phyloP scores from a whole-genome alignment of 2,888 invertebrate species.

The Panopea generosa region DNA sequence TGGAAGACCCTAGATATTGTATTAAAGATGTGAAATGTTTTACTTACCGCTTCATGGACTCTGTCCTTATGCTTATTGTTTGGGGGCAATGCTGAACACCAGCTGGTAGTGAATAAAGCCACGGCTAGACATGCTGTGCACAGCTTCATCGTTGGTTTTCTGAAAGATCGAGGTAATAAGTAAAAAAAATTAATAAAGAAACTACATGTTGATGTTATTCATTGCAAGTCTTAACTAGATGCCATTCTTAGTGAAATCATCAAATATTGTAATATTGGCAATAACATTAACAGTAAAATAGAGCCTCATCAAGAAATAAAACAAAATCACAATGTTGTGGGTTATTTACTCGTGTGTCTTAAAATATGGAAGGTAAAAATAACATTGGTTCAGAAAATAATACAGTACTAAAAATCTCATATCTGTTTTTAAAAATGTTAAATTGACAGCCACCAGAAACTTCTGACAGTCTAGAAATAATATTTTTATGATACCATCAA shows the following conservation, averaged over 20 bases:
- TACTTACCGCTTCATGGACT: slow-evolving; percentile 78
- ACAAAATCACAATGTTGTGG: neutral
- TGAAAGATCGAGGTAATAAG: neutral
- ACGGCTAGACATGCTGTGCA: slow-evolving; percentile 68
- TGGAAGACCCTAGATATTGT: no score
- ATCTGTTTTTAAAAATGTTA: no score
- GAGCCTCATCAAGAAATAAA: no score
- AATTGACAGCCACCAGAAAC: no score
- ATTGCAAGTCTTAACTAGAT: neutral
- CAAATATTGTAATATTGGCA: neutral
- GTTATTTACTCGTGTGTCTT: no score
- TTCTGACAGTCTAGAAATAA: no score
- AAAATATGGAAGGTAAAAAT: no score
- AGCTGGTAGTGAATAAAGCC: slow-evolving; percentile 66
- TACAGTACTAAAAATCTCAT: no score
- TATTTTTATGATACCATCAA: no score
- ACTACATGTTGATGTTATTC: neutral
- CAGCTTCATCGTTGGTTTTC: slow-evolving; percentile 62
- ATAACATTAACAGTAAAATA: no score
- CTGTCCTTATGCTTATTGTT: slow-evolving; percentile 85
- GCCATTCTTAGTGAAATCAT: neutral
- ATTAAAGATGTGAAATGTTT: no score
- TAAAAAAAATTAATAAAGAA: neutral
- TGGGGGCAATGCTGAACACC: slow-evolving; percentile 89
- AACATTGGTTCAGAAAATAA: no score